A percentile compares a stretch with the other conserved stretches of the same genome.
phyloP scores from a whole-genome alignment of 2,888 invertebrate species.

The Torymus aiolomorphi region DNA sequence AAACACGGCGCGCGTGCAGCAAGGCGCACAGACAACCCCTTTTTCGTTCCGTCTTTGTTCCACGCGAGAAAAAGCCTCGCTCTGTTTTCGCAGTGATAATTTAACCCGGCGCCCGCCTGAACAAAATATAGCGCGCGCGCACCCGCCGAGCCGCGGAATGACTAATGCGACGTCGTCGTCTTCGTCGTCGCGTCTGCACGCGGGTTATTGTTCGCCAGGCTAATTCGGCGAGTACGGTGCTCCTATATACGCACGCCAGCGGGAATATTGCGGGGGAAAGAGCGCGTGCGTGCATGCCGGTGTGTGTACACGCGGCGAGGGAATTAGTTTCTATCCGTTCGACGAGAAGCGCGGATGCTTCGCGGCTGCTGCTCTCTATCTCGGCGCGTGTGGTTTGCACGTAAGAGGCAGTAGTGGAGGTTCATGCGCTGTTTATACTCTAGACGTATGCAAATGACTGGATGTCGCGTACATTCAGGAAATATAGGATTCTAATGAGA shows the following conservation, averaged over 20 bases:
- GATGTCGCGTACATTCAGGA: neutral
- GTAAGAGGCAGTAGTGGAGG: neutral
- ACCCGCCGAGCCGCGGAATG: conserved; percentile 18
- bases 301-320: too few relatives aligned
- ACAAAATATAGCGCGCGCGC: conserved; percentile 17
- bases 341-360: too few relatives aligned
- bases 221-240: neutral
- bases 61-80: conserved; percentile 33
- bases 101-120: conserved; percentile 59
- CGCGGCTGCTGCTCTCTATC: too few relatives aligned
- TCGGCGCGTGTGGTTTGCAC: too few relatives aligned
- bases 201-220: conserved; percentile 30
- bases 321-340: too few relatives aligned
- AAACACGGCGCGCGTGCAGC: neutral
- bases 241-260: neutral
- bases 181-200: neutral
- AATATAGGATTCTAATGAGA: neutral
- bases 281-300: too few relatives aligned
- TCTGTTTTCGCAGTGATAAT: conserved; percentile 67
- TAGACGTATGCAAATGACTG: neutral
- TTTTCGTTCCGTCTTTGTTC: conserved; percentile 31
- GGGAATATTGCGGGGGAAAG: too few relatives aligned
- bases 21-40: conserved; percentile 1
- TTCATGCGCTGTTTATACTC: neutral
- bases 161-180: conserved; percentile 36